Base-by-base conservation (phyloP, 2,888 invertebrate species). In the Mesopsocus fuscifrons region DNA sequence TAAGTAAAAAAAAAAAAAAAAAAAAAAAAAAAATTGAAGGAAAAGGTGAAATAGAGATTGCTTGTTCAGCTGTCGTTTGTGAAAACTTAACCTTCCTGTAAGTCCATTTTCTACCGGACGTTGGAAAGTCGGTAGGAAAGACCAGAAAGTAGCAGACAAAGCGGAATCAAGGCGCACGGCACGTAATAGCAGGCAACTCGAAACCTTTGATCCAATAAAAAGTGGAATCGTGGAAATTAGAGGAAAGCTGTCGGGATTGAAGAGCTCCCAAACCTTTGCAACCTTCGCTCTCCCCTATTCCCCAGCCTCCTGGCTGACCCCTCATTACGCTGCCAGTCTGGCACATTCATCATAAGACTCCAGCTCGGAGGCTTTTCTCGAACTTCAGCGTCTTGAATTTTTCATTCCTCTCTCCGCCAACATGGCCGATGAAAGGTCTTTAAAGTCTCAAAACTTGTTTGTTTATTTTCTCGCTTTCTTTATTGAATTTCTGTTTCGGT, bases 171-270 rank as follows among this genome's bases (percentile, higher is more conserved):
- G n/a, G n/a, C n/a, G n/a, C n/a, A n/a, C n/a, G n/a, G n/a, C n/a
- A n/a, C n/a, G n/a, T n/a, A n/a, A n/a, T n/a, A n/a, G n/a, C n/a
- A n/a, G n/a, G n/a, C n/a, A n/a, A n/a, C n/a, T n/a, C n/a, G n/a
- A 33, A 33, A 33, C 15, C 16, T 17, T 33, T 33, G 33, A 33
- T 33, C 33, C 33, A 33, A 33, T 33, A 33, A 33, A 33, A 33
- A 33, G 17, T 15, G 17, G 33, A 33, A 33, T 33, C 33, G 33
- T 33, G 33, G 33, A 33, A 33, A 33, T 33, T 33, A 33, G 17
- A 33, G 33, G 16, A 33, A 33, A 33, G 33, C 33, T 33, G 33
- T 33, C 33, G 17, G 33, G 33, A 33, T 33, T 33, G 16, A 17
- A 33, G 17, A 17, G 16, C 33, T 33, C 17, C n/a, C n/a, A n/a